phyloP scores from a whole-genome alignment of 2,888 invertebrate species.

The Scaeva pyrastri region DNA sequence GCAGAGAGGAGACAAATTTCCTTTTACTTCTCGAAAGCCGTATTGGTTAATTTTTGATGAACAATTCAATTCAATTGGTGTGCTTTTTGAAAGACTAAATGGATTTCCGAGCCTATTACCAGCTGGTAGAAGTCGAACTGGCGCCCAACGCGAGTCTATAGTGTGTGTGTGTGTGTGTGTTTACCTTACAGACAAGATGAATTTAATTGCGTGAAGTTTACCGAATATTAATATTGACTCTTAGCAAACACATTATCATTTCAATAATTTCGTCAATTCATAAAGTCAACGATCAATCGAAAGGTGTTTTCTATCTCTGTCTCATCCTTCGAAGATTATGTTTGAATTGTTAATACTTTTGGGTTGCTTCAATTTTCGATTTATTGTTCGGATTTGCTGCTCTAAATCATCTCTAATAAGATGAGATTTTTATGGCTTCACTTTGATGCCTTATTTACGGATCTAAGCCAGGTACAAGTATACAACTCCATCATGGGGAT shows the following conservation, averaged over 20 bases:
- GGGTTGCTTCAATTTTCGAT: slow-evolving; percentile 12
- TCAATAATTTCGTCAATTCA: slow-evolving; percentile 30
- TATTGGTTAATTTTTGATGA: slow-evolving; percentile 22
- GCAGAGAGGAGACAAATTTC: slow-evolving; percentile 5
- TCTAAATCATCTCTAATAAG: slow-evolving; percentile 18
- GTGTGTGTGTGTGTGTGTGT: too few species aligned
- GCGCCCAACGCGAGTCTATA: too few species aligned
- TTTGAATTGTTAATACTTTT: slow-evolving; percentile 36
- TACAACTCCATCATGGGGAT: too few species aligned
- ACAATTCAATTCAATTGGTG: slow-evolving; percentile 66
- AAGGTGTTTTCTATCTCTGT: slow-evolving; percentile 28
- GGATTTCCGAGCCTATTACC: slow-evolving; percentile 47
- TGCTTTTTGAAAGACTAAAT: slow-evolving; percentile 53
- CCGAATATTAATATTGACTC: too few species aligned
- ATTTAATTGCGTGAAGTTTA: too few species aligned
- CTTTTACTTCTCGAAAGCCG: neutral
- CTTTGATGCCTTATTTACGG: slow-evolving; percentile 22
- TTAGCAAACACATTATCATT: slow-evolving; percentile 30
- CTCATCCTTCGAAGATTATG: slow-evolving; percentile 30
- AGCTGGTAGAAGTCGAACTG: neutral
- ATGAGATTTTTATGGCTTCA: slow-evolving; percentile 35
- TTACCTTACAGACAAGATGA: too few species aligned
- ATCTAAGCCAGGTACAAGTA: neutral
- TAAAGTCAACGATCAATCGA: slow-evolving; percentile 49
- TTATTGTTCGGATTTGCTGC: slow-evolving; percentile 39